A percentile compares a stretch with the other conserved stretches of the same genome.
Evolutionary conservation across 2,113 vertebrate species (phyloP).

Genomic region (Heloderma charlesbogerti): DNA sequence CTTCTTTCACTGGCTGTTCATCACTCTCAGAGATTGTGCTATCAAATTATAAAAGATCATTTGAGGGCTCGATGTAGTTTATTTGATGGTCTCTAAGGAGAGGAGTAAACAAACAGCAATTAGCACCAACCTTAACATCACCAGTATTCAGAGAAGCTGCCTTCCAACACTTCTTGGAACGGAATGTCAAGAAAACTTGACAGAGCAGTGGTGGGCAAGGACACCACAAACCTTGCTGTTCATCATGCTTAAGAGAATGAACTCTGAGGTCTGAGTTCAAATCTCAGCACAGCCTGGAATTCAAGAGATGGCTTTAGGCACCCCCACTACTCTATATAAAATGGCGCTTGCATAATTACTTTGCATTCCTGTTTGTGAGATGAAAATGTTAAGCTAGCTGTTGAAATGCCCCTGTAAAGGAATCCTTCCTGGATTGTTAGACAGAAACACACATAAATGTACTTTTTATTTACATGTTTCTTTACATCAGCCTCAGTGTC

Average conservation of each 20-base stretch:
- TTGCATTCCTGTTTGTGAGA: background rate
- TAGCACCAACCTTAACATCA: constrained; percentile 53
- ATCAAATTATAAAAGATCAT: constrained; percentile 59
- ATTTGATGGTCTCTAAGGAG: constrained; percentile 57
- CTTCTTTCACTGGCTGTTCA: constrained; percentile 58
- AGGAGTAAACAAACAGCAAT: constrained; percentile 61
- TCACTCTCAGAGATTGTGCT: constrained; percentile 58
- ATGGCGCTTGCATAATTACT: background rate
- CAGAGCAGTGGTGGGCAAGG: background rate
- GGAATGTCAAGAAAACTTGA: background rate
- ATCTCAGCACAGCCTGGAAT: background rate
- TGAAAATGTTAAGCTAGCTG: background rate
- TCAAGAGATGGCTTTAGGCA: background rate
- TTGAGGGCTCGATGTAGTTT: constrained; percentile 30
- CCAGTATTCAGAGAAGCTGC: constrained; percentile 33
- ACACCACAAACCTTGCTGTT: background rate
- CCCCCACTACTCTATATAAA: background rate
- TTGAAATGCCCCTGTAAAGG: background rate
- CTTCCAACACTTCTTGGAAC: background rate
- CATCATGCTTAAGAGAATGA: fast-evolving
- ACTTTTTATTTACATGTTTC: background rate
- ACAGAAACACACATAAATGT: background rate
- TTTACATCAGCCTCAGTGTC: background rate
- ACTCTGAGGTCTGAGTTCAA: background rate
- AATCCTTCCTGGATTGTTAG: background rate